These are phyloP conservation scores for Elanoides forficatus DNA, from an alignment of 2,113 vertebrate genomes.

Conservation along the genomic window DNA sequence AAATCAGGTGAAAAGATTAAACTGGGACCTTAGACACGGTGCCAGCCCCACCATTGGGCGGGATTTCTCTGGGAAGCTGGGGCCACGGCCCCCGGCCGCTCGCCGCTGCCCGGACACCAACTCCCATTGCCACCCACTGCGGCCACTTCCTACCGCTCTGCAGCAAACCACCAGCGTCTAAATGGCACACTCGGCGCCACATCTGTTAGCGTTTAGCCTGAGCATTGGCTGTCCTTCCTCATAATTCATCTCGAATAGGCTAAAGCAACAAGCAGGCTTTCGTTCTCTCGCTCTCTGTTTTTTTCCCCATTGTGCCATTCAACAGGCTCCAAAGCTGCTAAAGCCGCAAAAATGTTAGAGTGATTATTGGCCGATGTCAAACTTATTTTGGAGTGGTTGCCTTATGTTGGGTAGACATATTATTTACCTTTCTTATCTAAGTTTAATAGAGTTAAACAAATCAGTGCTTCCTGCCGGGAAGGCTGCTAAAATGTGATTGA, in stretches of 20 bases:
- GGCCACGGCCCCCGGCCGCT: neutral
- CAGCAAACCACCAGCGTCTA: neutral
- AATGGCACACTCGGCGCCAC: neutral
- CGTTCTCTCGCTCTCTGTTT: neutral
- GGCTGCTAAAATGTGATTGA: conserved; percentile 21
- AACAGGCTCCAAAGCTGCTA: conserved; percentile 54
- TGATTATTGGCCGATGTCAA: conserved; percentile 74
- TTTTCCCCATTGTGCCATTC: conserved; percentile 50
- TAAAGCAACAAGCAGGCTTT: neutral
- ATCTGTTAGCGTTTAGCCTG: conserved; percentile 1
- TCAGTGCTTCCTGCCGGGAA: conserved; percentile 59
- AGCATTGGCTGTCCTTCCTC: conserved; percentile 37
- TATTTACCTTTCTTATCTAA: conserved; percentile 72
- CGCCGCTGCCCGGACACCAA: neutral
- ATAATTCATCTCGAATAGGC: conserved; percentile 34
- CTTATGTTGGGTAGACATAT: conserved; percentile 66
- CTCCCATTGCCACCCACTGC: neutral
- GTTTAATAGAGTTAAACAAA: conserved; percentile 73
- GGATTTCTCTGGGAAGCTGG: neutral
- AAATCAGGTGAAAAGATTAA: neutral
- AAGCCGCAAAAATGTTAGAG: conserved; percentile 72
- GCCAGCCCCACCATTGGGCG: neutral
- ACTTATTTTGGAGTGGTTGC: conserved; percentile 68
- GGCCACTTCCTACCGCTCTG: neutral
- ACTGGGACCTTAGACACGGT: rapidly evolving